phyloP scores from a whole-genome alignment of 2,888 invertebrate species.

The Lithophane ornitopus region DNA sequence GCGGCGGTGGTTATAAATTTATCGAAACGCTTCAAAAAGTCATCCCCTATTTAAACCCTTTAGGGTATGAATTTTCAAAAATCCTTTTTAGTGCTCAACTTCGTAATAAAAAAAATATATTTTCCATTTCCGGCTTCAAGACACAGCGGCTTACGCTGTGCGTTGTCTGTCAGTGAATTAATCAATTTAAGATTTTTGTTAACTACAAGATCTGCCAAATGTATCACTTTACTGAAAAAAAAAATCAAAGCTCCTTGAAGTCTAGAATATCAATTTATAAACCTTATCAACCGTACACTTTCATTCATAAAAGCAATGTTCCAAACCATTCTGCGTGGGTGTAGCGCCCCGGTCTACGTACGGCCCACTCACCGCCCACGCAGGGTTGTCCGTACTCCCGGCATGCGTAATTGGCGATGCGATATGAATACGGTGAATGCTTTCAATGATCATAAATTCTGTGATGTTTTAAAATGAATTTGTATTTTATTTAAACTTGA shows the following conservation, averaged over 20 bases:
- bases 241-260: background rate
- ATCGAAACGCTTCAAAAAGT: too few relatives aligned
- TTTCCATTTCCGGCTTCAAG: too few relatives aligned
- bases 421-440: slow-evolving; percentile 43
- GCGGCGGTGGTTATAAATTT: too few relatives aligned
- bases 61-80: too few relatives aligned
- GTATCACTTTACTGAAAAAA: background rate
- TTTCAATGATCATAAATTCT: slow-evolving; percentile 51
- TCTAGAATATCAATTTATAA: background rate
- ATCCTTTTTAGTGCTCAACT: too few relatives aligned
- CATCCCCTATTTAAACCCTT: too few relatives aligned
- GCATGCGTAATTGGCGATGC: slow-evolving; percentile 30
- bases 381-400: slow-evolving; percentile 6
- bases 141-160: too few relatives aligned
- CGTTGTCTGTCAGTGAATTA: too few relatives aligned
- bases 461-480: slow-evolving; percentile 52
- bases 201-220: background rate
- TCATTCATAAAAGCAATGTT: slow-evolving; percentile 29
- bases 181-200: too few relatives aligned
- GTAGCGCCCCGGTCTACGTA: slow-evolving; percentile 5
- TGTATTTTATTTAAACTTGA: slow-evolving; percentile 32
- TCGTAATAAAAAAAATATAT: too few relatives aligned
- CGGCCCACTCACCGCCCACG: slow-evolving; percentile 29
- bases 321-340: slow-evolving; percentile 14
- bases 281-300: background rate